Base-by-base conservation (phyloP, 2,113 vertebrate species). In the Todiramphus chloris region DNA sequence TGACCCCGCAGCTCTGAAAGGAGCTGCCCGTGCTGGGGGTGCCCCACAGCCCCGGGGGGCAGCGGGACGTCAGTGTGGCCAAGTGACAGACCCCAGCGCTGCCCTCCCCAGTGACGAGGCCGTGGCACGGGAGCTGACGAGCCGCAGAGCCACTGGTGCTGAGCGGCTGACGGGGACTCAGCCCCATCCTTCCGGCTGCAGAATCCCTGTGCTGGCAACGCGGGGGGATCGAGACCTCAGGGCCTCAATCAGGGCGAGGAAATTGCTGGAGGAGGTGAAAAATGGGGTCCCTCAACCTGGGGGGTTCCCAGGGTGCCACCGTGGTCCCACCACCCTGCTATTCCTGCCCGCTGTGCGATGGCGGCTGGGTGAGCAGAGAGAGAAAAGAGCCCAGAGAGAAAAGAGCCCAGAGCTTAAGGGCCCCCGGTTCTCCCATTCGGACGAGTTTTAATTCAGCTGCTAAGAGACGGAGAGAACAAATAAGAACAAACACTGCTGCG, bases 401-500 rank as follows among this genome's bases (percentile, higher is more conserved):
- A 41, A 73, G 21, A 94, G 68, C 72, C 59, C 63, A 2, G 79
- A 55, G 93, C 41, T 68, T 20, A 18, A 68, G 25, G 63, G 91
- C 86, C 87, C 81, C 72, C 18, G 1, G 64, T 35, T 80, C 83
- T 83, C 73, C 73, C 83, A 46, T 18, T 82, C 70, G 81, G 81
- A 59, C 4, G 39, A 89, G 93, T n/a, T 96, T 50, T 79, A 87
- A 88, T 78, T 92, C 2, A 94, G 95, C 96, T 97, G 97, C 96
- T 96, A 97, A 96, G 95, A 97, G 87, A 96, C 94, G 24, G 86
- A 62, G 75, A 72, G 91, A 89, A 93, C 95, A 97, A 96, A 95
- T 92, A 97, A 94, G 95, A 94, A 97, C 90, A 97, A 96, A 95
- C 92, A 95, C 87, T 92, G 91, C 70, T 21, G 87, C 21, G 67